These are phyloP conservation scores for Nasonia vitripennis DNA, from an alignment of 1,140 invertebrate species.

Conservation along the genomic window DNA sequence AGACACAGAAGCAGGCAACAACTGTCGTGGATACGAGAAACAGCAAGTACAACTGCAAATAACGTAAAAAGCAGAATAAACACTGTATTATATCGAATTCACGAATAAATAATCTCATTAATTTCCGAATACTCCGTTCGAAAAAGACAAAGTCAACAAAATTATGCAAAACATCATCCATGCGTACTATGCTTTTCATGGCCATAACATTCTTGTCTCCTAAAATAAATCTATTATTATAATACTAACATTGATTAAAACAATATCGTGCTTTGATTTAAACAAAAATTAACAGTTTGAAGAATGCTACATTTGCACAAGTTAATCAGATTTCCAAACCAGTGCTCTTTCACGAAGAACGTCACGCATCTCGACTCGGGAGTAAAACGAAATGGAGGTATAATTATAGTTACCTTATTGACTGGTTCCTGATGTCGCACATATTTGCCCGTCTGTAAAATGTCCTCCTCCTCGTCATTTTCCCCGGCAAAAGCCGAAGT, in stretches of 20 bases:
- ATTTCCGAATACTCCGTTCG: too few species aligned
- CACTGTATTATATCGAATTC: neutral
- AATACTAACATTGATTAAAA: too few species aligned
- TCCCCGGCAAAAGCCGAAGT: neutral
- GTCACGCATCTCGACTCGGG: neutral
- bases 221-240: too few species aligned
- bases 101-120: too few species aligned
- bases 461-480: neutral
- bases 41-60: constrained; percentile 4
- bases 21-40: constrained; percentile 5
- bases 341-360: neutral
- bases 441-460: neutral
- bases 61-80: neutral
- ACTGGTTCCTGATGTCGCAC: neutral
- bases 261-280: too few species aligned
- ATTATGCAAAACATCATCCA: too few species aligned
- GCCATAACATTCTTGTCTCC: too few species aligned
- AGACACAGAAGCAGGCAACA: constrained; percentile 1
- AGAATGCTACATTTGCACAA: too few species aligned
- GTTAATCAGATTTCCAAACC: too few species aligned
- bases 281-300: too few species aligned
- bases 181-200: too few species aligned
- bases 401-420: constrained; percentile 3
- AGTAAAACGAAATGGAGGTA: neutral
- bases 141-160: too few species aligned